Conservation (phyloP, 2,888 invertebrate genomes). For the Venusia cambrica region DNA sequence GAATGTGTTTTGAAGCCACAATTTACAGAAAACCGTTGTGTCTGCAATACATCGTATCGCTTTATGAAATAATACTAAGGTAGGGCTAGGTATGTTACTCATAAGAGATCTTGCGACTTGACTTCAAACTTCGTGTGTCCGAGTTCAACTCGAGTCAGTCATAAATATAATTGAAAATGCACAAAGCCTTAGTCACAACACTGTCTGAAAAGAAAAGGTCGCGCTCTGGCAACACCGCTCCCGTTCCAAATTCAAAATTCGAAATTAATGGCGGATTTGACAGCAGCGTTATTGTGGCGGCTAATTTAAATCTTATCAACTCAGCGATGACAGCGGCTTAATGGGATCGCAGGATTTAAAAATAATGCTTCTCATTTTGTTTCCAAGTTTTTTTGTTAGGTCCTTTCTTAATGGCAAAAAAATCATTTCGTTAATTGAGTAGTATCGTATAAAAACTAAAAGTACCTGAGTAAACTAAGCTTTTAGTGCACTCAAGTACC, state of each 20-base stretch:
- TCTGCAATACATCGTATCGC: too few relatives aligned
- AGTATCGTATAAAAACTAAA: slow-evolving; percentile 10
- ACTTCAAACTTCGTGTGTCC: too few relatives aligned
- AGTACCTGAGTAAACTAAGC: too few relatives aligned
- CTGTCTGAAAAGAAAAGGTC: slow-evolving; percentile 26
- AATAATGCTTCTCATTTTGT: slow-evolving; percentile 57
- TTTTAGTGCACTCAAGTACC: too few relatives aligned
- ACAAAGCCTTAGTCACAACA: slow-evolving; percentile 17
- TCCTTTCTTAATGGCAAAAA: slow-evolving; percentile 39
- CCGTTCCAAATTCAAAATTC: slow-evolving; percentile 75
- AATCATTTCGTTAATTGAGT: slow-evolving; percentile 42
- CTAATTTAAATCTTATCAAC: slow-evolving; percentile 81
- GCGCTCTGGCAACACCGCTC: slow-evolving; percentile 46
- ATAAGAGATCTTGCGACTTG: too few relatives aligned
- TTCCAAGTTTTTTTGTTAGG: slow-evolving; percentile 42
- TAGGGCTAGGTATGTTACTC: too few relatives aligned
- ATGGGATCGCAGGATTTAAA: slow-evolving; percentile 71
- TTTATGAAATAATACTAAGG: too few relatives aligned
- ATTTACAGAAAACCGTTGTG: too few relatives aligned
- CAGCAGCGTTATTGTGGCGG: slow-evolving; percentile 76
- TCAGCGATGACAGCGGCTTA: slow-evolving; percentile 75
- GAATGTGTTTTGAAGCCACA: too few relatives aligned
- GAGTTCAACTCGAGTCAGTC: too few relatives aligned
- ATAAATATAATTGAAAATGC: too few relatives aligned
- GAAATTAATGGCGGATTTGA: slow-evolving; percentile 79